A percentile compares a stretch with the other conserved stretches of the same genome.
Evolutionary conservation across 2,113 vertebrate species (phyloP).

Genomic region (Gnathonemus longibarbis): DNA sequence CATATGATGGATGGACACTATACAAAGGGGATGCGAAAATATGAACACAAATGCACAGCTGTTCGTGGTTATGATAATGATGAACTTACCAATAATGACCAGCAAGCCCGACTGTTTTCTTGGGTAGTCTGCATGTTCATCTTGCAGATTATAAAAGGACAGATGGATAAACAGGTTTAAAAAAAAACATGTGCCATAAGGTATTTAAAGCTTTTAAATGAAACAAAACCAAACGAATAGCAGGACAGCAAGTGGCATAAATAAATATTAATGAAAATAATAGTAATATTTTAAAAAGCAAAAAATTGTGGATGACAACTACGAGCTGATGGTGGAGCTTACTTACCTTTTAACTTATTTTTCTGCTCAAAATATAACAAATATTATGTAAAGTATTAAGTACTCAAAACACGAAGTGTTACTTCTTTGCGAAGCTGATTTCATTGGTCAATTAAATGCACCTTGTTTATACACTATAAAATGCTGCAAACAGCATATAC

Average conservation of each 20-base stretch:
- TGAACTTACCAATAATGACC: neutral
- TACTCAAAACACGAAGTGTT: neutral
- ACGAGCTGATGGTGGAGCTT: neutral
- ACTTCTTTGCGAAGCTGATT: neutral
- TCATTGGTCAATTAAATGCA: neutral
- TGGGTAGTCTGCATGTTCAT: neutral
- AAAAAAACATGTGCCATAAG: neutral
- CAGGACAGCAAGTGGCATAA: neutral
- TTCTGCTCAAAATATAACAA: neutral
- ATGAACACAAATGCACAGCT: neutral
- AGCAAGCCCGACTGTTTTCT: neutral
- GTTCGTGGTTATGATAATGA: neutral
- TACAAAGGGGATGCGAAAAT: neutral
- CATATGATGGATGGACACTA: neutral
- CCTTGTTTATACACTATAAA: neutral
- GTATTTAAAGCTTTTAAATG: neutral
- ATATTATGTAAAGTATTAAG: neutral
- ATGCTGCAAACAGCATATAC: neutral
- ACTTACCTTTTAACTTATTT: neutral
- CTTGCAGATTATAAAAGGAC: neutral
- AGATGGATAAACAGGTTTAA: neutral
- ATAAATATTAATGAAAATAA: neutral
- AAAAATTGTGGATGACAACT: neutral
- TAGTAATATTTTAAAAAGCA: neutral
- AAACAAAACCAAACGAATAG: neutral